Conservation (phyloP, 2,113 vertebrate species). For the Pseudorectes ferrugineus region DNA sequence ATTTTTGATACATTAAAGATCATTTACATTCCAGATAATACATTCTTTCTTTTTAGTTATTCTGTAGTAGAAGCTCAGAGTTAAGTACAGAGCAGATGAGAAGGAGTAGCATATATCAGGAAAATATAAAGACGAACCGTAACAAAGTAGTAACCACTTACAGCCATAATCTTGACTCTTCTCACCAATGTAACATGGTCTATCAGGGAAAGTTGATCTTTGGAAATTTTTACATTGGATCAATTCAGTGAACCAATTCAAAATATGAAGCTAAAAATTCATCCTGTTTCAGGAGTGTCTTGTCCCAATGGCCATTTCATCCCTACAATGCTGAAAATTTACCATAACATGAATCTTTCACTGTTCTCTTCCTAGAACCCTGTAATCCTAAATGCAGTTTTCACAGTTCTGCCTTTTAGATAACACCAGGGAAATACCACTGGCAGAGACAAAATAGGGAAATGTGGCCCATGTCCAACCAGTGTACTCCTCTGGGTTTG, state of each 20-base stretch:
- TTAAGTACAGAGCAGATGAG: background rate
- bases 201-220: background rate
- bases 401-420: background rate
- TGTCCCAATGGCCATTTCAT: background rate
- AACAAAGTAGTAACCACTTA: background rate
- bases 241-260: background rate
- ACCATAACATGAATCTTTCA: background rate
- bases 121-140: background rate
- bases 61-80: background rate
- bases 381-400: background rate
- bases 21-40: background rate
- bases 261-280: background rate
- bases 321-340: background rate
- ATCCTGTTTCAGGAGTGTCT: background rate
- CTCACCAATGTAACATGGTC: background rate
- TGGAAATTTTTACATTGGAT: background rate
- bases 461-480: background rate
- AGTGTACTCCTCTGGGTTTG: background rate
- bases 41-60: background rate
- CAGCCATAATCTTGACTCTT: background rate
- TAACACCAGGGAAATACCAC: background rate
- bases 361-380: background rate
- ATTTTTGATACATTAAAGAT: background rate
- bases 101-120: background rate
- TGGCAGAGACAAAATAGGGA: background rate